Base-by-base conservation (phyloP, 1,140 invertebrate genomes). In the Caenorhabditis elegans region DNA sequence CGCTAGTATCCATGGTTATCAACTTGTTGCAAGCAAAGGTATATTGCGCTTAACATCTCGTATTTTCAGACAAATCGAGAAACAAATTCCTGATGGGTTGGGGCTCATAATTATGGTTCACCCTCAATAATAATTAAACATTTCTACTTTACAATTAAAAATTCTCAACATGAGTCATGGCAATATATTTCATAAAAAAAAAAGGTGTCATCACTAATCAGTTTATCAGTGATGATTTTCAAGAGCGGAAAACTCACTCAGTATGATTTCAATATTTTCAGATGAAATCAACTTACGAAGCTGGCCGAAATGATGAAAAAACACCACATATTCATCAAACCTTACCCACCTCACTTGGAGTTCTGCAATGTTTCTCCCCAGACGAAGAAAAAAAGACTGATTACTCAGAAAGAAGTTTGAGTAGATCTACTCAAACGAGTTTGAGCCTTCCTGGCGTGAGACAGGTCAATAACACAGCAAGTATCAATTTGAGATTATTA, bases 1-100 rank as follows among this genome's bases (percentile, higher is more conserved):
- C 84, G 2, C 65, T 85, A 6, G 84, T 85, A 3, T 85, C 84
- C n/a, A 85, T 85, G 84, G 84, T 85, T 43, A 60, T 85, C 17
- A 85, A 85, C 31, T 28, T 85, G 34, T 31, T 85, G 3, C 84
- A 83, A 19, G 53, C 22, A 24, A 81, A 81, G 65, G 80, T 43
- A 15, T 8, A 43, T 43, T 43, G 5, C 39, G 15, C 6, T 8
- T 43, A 15, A 43, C 6, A 43, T 43, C 15, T 15, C 39, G 15
- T 5, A 43, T 15, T 43, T 43, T 43, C 15, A 8, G 39, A 43
- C 15, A 8, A 43, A 8, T 43, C 39, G 15, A 8, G 39, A 43
- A 43, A 15, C 15, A 43, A 43, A 43, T 43, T 43, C 39, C 39
- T 8, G 39, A 43, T 15, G 6, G 39, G 39, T 5, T 43, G 15